Evolutionary conservation across 2,797 vertebrate species (phyloP).

Genomic region (Hypotaenidia philippensis): DNA sequence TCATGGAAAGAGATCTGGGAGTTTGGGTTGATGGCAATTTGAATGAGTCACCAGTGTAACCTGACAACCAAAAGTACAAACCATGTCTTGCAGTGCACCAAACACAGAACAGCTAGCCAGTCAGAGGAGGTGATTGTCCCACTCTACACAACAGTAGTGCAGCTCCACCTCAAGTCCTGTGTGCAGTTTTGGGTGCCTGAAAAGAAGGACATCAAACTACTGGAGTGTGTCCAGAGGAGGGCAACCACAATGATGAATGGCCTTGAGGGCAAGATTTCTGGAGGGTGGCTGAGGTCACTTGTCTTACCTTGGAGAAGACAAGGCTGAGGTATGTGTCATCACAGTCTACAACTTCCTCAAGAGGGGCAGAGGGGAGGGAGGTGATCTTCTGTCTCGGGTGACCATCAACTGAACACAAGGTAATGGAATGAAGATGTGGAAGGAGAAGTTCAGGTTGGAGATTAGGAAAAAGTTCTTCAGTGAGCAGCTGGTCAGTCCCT

Average conservation of each 20-base stretch:
- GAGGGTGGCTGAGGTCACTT: not conserved
- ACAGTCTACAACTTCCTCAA: not conserved
- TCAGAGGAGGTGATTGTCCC: not conserved
- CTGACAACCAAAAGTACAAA: not conserved
- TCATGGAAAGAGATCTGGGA: fast-evolving
- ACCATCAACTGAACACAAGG: fast-evolving
- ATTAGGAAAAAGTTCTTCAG: not conserved
- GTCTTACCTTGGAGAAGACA: not conserved
- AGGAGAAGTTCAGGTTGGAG: not conserved
- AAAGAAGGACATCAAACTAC: not conserved
- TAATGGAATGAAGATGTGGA: not conserved
- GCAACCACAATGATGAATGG: not conserved
- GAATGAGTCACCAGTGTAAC: not conserved
- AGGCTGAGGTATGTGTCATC: not conserved
- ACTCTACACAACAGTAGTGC: not conserved
- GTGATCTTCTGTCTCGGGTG: not conserved
- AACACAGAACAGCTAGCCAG: fast-evolving
- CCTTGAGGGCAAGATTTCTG: fast-evolving
- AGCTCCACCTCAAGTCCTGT: fast-evolving
- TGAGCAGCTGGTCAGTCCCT: not conserved
- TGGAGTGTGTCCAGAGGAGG: not conserved
- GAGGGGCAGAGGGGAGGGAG: fast-evolving
- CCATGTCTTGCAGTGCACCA: not conserved
- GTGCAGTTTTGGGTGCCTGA: not conserved
- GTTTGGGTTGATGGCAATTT: not conserved